phyloP scores from a whole-genome alignment of 2,797 vertebrate genomes.

The Apogon talboti region DNA sequence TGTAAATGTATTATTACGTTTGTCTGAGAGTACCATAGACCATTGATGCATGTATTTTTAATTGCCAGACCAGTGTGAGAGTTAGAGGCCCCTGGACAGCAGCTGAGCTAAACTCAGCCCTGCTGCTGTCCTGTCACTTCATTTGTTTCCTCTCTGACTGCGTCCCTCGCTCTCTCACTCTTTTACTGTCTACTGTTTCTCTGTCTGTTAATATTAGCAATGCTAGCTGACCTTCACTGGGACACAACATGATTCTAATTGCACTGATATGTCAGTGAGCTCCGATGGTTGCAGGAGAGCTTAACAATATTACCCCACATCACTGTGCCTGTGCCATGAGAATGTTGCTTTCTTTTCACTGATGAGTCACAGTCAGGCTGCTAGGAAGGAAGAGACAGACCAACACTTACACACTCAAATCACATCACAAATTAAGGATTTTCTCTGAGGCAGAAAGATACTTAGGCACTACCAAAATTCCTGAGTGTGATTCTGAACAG shows the following conservation, averaged over 20 bases:
- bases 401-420: conserved; percentile 13
- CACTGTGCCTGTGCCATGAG: conserved; percentile 32
- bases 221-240: conserved; percentile 74
- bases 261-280: conserved; percentile 72
- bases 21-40: conserved; percentile 66
- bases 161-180: conserved; percentile 32
- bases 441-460: conserved; percentile 26
- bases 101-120: conserved; percentile 74
- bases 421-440: conserved; percentile 36
- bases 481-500: background rate
- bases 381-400: conserved; percentile 34
- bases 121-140: conserved; percentile 69
- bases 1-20: conserved; percentile 63
- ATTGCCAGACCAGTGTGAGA: conserved; percentile 77
- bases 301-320: conserved; percentile 66
- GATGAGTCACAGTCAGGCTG: conserved; percentile 46
- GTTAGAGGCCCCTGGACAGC: conserved; percentile 67
- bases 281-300: conserved; percentile 59
- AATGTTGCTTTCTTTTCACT: conserved; percentile 58
- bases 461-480: conserved; percentile 22
- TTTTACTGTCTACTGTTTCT: conserved; percentile 38
- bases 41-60: conserved; percentile 89
- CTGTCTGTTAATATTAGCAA: conserved; percentile 56
- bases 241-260: conserved; percentile 78
- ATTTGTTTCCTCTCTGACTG: conserved; percentile 72